A percentile compares a stretch with the other conserved stretches of the same genome.
phyloP scores from a whole-genome alignment of 2,888 invertebrate genomes.

The Chrysolina americana region DNA sequence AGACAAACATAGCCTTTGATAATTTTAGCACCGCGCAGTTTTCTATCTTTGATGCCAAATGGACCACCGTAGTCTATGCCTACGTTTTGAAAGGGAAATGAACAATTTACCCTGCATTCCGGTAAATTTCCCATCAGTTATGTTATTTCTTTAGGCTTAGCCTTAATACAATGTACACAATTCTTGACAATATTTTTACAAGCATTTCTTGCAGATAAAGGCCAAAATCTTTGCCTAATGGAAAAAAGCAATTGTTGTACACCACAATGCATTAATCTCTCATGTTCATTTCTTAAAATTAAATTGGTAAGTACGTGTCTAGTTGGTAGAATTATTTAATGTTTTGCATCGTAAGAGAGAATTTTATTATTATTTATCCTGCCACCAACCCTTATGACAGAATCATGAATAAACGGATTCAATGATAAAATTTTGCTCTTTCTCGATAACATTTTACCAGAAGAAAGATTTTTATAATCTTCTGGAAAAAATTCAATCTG shows the following conservation, averaged over 20 bases:
- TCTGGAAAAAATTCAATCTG: no score
- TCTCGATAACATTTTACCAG: no score
- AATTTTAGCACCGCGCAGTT: not conserved
- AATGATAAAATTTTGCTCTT: no score
- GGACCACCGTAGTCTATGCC: conserved; percentile 1
- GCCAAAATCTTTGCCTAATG: no score
- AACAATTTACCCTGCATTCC: not conserved
- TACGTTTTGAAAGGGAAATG: no score
- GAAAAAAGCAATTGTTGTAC: no score
- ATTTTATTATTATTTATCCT: not conserved
- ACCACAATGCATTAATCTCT: no score
- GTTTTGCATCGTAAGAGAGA: not conserved
- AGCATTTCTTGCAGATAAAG: no score
- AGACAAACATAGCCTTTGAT: not conserved
- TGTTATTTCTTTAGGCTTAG: not conserved
- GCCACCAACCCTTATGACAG: not conserved
- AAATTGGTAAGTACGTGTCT: not conserved
- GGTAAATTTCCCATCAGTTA: conserved; percentile 3
- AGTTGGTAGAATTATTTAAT: not conserved
- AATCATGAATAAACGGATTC: conserved; percentile 5
- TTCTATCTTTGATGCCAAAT: conserved; percentile 3
- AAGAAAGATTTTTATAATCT: no score
- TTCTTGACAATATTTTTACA: no score
- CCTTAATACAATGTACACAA: no score
- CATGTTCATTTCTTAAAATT: no score